phyloP scores from a whole-genome alignment of 1,140 invertebrate species.

The Ostrea denselamellosa region DNA sequence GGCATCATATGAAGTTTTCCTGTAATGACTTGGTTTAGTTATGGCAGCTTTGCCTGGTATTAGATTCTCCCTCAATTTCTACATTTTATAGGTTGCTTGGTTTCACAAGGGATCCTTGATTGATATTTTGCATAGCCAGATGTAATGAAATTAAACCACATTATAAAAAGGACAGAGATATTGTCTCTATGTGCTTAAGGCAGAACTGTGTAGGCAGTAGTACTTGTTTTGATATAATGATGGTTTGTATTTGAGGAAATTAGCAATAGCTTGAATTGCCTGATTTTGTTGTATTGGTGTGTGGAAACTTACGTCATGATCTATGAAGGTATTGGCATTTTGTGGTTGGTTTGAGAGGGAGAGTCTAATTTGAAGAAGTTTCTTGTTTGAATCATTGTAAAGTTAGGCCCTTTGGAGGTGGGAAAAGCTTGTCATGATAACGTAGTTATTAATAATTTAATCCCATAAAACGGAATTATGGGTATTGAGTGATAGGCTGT shows the following conservation, averaged over 20 bases:
- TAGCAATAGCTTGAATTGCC: neutral
- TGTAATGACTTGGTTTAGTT: neutral
- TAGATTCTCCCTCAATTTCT: neutral
- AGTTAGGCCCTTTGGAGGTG: neutral
- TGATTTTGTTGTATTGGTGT: neutral
- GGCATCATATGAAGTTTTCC: neutral
- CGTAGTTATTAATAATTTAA: neutral
- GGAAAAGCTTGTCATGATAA: neutral
- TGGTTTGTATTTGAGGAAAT: neutral
- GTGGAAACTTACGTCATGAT: neutral
- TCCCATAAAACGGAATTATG: neutral
- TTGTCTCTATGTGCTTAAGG: neutral
- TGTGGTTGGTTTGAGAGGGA: too few relatives aligned
- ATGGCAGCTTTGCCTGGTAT: neutral
- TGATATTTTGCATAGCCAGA: neutral
- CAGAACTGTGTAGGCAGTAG: neutral
- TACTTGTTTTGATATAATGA: neutral
- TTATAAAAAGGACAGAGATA: neutral
- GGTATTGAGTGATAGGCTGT: neutral
- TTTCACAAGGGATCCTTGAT: neutral
- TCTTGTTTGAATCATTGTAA: neutral
- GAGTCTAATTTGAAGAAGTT: neutral
- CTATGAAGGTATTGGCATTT: neutral
- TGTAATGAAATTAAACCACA: neutral
- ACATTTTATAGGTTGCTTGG: slow-evolving; percentile 28